phyloP scores from a whole-genome alignment of 2,888 invertebrate species.

The Euplagia quadripunctaria region DNA sequence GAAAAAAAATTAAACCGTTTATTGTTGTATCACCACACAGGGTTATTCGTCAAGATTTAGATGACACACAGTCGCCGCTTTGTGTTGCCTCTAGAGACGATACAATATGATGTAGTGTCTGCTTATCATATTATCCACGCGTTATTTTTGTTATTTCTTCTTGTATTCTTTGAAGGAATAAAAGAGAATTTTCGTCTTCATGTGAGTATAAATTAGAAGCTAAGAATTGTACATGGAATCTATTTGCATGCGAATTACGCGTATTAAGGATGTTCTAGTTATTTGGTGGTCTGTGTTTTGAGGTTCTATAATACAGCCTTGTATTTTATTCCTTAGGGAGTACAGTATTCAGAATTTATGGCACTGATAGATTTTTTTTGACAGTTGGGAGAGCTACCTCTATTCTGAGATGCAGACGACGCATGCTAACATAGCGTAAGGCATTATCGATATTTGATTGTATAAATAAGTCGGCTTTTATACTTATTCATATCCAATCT shows the following conservation, averaged over 20 bases:
- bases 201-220: slow-evolving; percentile 8
- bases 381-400: too few species aligned
- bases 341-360: background rate
- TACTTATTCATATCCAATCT: too few species aligned
- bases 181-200: slow-evolving; percentile 1
- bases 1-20: too few species aligned
- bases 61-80: slow-evolving; percentile 41
- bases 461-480: too few species aligned
- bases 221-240: background rate
- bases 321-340: background rate
- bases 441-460: too few species aligned
- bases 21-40: background rate
- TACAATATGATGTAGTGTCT: slow-evolving; percentile 26
- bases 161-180: slow-evolving; percentile 6
- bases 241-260: background rate
- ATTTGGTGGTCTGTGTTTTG: background rate
- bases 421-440: too few species aligned
- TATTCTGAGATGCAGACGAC: too few species aligned
- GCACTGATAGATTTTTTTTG: background rate
- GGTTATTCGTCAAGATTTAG: slow-evolving; percentile 36
- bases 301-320: background rate
- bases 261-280: background rate
- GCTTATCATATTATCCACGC: slow-evolving; percentile 31
- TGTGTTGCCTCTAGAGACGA: slow-evolving; percentile 20
- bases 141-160: slow-evolving; percentile 28